Evolutionary conservation across 1,140 invertebrate genomes (phyloP).

Genomic region (Rhopalosiphum maidis): DNA sequence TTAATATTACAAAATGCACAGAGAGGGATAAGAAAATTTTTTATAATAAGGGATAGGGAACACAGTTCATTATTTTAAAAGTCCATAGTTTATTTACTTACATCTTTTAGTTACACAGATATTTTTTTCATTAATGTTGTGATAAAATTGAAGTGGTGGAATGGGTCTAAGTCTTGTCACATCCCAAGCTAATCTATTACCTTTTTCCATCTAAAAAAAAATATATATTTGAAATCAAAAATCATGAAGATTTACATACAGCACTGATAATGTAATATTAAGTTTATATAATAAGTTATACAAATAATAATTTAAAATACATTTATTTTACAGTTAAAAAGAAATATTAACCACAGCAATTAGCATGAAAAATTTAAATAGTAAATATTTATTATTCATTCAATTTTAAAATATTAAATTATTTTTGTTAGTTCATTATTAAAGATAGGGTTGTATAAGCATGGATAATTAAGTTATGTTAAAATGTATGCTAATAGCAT

Average conservation of each 20-base stretch:
- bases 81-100: background rate
- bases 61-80: too few species aligned
- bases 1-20: background rate
- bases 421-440: conserved; percentile 1
- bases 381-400: background rate
- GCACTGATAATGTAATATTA: background rate
- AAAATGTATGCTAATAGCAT: background rate
- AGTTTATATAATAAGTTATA: background rate
- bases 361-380: background rate
- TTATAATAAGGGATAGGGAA: background rate
- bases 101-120: background rate
- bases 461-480: background rate
- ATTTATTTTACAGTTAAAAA: background rate
- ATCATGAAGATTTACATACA: background rate
- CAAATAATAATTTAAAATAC: background rate
- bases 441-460: background rate
- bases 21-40: background rate
- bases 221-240: background rate
- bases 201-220: conserved; percentile 25
- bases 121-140: conserved; percentile 41
- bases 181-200: conserved; percentile 10
- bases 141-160: conserved; percentile 45
- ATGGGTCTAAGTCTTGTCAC: conserved; percentile 27
- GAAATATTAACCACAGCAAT: background rate
- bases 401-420: background rate